Conservation (phyloP, 2,888 invertebrate species). For the Busseola fusca region DNA sequence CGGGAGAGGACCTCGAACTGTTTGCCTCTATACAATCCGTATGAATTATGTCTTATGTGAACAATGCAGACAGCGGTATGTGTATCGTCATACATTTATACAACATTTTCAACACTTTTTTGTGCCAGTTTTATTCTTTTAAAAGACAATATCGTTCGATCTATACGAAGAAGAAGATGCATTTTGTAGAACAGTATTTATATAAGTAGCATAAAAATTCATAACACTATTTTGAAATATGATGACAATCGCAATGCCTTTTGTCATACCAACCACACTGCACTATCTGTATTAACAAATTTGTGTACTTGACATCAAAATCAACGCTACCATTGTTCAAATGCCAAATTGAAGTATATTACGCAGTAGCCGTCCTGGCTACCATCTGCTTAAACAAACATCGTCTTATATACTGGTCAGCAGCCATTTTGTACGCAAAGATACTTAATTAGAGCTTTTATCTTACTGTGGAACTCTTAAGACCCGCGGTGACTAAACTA, state of each 20-base stretch:
- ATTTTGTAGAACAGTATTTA: not conserved
- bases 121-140: not conserved
- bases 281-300: not conserved
- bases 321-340: conserved; percentile 25
- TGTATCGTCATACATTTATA: conserved; percentile 10
- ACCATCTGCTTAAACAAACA: not conserved
- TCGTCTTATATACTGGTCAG: not conserved
- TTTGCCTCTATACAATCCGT: conserved; percentile 20
- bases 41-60: conserved; percentile 42
- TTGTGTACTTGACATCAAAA: conserved; percentile 11
- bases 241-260: not conserved
- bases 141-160: not conserved
- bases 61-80: conserved; percentile 4
- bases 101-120: not conserved
- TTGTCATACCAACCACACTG: not conserved
- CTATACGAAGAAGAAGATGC: not conserved
- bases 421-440: conserved; percentile 13
- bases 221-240: not conserved
- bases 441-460: conserved; percentile 15
- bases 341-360: conserved; percentile 1
- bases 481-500: conserved; percentile 23
- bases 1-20: conserved; percentile 35
- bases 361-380: not conserved
- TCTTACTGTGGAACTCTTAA: conserved; percentile 12
- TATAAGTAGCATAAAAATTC: not conserved